phyloP scores from a whole-genome alignment of 2,113 vertebrate genomes.

The Dendropsophus ebraccatus region DNA sequence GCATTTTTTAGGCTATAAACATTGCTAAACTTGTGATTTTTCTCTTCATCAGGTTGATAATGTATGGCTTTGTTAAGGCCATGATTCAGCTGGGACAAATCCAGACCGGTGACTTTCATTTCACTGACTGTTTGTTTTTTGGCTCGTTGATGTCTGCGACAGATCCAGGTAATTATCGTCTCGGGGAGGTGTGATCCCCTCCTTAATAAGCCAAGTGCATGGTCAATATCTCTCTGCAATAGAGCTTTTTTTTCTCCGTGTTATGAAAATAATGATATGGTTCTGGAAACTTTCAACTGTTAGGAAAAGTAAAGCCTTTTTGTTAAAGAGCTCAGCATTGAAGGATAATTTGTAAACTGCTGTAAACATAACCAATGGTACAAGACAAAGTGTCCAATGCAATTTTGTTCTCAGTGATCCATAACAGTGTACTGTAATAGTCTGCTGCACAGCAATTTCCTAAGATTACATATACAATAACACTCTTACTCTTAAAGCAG shows the following conservation, averaged over 20 bases:
- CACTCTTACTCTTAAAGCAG: not conserved
- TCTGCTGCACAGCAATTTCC: slow-evolving; percentile 36
- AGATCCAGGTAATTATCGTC: slow-evolving; percentile 80
- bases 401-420: slow-evolving; percentile 29
- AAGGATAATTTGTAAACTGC: slow-evolving; percentile 19
- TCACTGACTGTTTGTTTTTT: slow-evolving; percentile 86
- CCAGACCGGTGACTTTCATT: slow-evolving; percentile 77
- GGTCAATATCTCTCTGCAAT: slow-evolving; percentile 1
- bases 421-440: slow-evolving; percentile 30
- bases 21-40: not conserved
- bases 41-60: slow-evolving; percentile 76
- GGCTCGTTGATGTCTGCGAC: slow-evolving; percentile 86
- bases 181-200: not conserved
- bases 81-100: slow-evolving; percentile 74
- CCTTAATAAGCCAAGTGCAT: slow-evolving; percentile 11
- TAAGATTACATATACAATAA: slow-evolving; percentile 1
- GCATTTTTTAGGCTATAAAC: not conserved
- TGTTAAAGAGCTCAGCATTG: slow-evolving; percentile 10
- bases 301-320: not conserved
- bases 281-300: not conserved
- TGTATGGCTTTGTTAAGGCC: slow-evolving; percentile 83
- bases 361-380: slow-evolving; percentile 18
- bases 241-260: not conserved
- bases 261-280: not conserved
- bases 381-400: slow-evolving; percentile 24